Base-by-base conservation (phyloP, 2,888 invertebrate species). In the Chrysomela aeneicollis region DNA sequence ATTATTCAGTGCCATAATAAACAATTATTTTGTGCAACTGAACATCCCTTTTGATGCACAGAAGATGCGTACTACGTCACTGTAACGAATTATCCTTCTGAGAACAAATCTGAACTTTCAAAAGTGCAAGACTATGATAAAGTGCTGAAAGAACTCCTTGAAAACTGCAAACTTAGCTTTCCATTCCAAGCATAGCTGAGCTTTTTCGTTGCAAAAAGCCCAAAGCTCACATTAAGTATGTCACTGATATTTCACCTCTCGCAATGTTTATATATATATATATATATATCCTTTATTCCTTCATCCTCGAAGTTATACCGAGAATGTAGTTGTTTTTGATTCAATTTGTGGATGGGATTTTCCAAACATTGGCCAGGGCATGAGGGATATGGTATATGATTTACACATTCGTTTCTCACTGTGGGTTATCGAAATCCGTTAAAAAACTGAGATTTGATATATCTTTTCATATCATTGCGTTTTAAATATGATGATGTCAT, bases 171-270 rank as follows among this genome's bases (percentile, higher is more conserved):
- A 76, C 73, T 75, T 76, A 79, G 78, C 77, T 74, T 61, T 62
- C 74, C 79, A 79, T 79, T 78, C 78, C 77, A 79, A 79, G 78
- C 78, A 74, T 75, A 75, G 74, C 76, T 76, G 76, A 77, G 78
- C 77, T 77, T 70, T 71, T 54, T 62, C 42, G 21, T 74, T 75
- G 78, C 77, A 67, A 71, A 77, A 70, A 78, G 79, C 78, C 76
- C 74, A 75, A 80, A 80, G 79, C 75, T 73, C 69, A 70, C 69
- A 72, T 42, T n/a, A 42, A n/a, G 46, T 54, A 53, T 55, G 30
- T 54, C 50, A 37, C 46, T 63, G 37, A 12, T 10, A 30, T 54
- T 53, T 51, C 54, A 47, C 54, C 26, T 57, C 46, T 57, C 46
- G 57, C 12, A 57, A 46, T 54, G 10, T 12, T 46, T 18, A 12